Evolutionary conservation across 2,888 invertebrate species (phyloP).

Genomic region (Sinhomidia bicolor): DNA sequence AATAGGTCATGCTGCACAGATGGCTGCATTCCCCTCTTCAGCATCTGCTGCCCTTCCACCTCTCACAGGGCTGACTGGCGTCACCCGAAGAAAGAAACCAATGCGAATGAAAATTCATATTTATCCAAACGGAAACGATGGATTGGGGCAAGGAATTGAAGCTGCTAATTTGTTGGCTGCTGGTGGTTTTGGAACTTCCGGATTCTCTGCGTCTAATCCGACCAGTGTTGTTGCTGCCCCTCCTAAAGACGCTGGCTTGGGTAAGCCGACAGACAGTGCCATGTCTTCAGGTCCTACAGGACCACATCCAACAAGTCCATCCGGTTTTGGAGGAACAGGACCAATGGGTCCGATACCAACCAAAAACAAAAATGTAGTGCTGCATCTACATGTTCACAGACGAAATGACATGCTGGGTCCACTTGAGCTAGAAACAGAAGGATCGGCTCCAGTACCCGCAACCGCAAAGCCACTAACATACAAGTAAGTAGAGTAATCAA

Average conservation of each 20-base stretch:
- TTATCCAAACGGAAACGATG: constrained; percentile 78
- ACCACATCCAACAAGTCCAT: constrained; percentile 41
- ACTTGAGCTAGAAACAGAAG: constrained; percentile 74
- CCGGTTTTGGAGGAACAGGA: constrained; percentile 35
- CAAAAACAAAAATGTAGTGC: constrained; percentile 77
- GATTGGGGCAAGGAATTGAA: constrained; percentile 60
- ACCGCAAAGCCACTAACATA: constrained; percentile 77
- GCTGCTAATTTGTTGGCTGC: constrained; percentile 64
- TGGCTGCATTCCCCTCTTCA: not conserved
- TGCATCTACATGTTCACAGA: constrained; percentile 79
- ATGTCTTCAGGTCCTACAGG: constrained; percentile 54
- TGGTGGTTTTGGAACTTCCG: constrained; percentile 59
- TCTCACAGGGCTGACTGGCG: not conserved
- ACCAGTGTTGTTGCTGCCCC: constrained; percentile 50
- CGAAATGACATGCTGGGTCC: constrained; percentile 70
- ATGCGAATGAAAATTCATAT: constrained; percentile 80
- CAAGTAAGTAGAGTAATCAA: constrained; percentile 75
- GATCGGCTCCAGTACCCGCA: constrained; percentile 73
- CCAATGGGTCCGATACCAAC: constrained; percentile 18
- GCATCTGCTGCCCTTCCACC: constrained; percentile 21
- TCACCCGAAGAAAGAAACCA: constrained; percentile 71
- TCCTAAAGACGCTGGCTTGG: constrained; percentile 4
- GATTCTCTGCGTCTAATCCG: constrained; percentile 69
- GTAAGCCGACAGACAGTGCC: constrained; percentile 45
- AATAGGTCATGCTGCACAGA: constrained; percentile 31